Evolutionary conservation across 2,888 invertebrate genomes (phyloP), one percentile per base, ranked within the genome.

Genomic region (Clepsis dumicolana): DNA sequence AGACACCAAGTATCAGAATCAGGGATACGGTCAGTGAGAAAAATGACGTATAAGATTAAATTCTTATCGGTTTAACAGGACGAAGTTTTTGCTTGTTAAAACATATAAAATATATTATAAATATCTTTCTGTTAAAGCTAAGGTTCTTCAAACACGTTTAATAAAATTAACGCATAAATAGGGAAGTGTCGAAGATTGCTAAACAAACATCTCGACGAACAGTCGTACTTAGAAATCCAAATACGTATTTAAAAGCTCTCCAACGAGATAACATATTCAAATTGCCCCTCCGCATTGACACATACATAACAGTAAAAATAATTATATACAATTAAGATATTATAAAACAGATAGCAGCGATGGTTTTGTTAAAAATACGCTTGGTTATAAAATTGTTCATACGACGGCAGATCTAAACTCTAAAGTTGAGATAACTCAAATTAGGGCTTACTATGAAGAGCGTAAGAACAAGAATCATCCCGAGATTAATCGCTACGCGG

Each of bases 401-500:
- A 54, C 57, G 73, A 70, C 74, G 65, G 77, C 75, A 77, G 68
- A 64, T 68, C 63, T 32, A 65, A 67, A 65, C 29, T 48, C 64
- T 53, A 53, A 44, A 61, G 62, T 56, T 50, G 69, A 53, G 71
- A 72, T 71, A 62, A 71, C 69, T 70, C 62, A 70, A 68, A 70
- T 68, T 71, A 74, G 71, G 67, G 70, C 70, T 67, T 60, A 71
- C 62, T 64, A 64, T 68, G 70, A 67, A 68, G 75, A 76, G 74
- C 73, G 72, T 73, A 71, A 77, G 76, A 77, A 85, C 72, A 71
- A 77, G 75, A 77, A 85, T 83, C 85, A 85, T 86, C 83, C 74
- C 73, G 80, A 84, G 85, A 89, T 87, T 89, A 88, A 89, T 89
- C 72, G 74, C 75, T 80, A 91, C 86, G 82, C 91, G 92, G 91